Evolutionary conservation across 2,888 invertebrate species (phyloP).

Genomic region (Morpho helenor): DNA sequence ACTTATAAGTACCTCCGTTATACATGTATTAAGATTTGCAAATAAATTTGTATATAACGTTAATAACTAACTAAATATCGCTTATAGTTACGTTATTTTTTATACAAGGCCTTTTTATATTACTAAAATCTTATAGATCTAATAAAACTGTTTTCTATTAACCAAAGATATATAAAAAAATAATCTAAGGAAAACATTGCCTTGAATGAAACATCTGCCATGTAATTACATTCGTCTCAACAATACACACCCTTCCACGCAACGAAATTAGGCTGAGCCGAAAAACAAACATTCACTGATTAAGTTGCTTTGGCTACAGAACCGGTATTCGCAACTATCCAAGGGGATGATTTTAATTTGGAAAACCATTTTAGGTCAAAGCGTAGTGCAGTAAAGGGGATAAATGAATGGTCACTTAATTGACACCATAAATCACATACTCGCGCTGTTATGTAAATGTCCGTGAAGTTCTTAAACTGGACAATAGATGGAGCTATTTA

Average conservation of each 20-base stretch:
- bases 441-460: conserved; percentile 41
- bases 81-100: too few species aligned
- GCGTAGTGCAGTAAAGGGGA: conserved; percentile 27
- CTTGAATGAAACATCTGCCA: conserved; percentile 50
- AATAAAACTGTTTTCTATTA: neutral
- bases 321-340: conserved; percentile 50
- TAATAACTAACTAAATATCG: too few species aligned
- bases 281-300: conserved; percentile 72
- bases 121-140: too few species aligned
- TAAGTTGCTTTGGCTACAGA: conserved; percentile 42
- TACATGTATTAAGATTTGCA: too few species aligned
- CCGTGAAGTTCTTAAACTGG: conserved; percentile 40
- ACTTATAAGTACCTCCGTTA: too few species aligned
- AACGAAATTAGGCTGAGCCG: conserved; percentile 55
- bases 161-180: neutral
- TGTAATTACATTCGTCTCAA: conserved; percentile 41
- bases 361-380: conserved; percentile 50
- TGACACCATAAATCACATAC: conserved; percentile 66
- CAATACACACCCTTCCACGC: conserved; percentile 39
- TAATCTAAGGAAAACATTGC: conserved; percentile 34
- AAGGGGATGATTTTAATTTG: conserved; percentile 58
- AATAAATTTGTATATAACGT: too few species aligned
- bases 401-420: conserved; percentile 71
- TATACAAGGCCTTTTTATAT: too few species aligned
- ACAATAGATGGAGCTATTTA: conserved; percentile 61